These are phyloP conservation scores for Eupithecia inturbata DNA, from an alignment of 2,888 invertebrate genomes.

Conservation along the genomic window DNA sequence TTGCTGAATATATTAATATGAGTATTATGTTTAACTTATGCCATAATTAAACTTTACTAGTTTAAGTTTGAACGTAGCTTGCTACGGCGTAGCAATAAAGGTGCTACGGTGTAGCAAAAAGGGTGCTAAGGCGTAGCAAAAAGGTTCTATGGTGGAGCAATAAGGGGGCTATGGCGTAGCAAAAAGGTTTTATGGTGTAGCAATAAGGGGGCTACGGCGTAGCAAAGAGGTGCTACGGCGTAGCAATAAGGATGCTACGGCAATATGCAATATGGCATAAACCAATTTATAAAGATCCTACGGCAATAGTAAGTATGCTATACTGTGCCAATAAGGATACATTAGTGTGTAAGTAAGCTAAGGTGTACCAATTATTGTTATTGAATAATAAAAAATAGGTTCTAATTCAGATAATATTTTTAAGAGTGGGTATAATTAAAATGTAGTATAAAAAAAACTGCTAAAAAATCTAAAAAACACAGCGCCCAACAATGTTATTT, in stretches of 20 bases:
- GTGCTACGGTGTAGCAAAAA: not conserved
- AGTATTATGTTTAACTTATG: no score
- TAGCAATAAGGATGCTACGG: not conserved
- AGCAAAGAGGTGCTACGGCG: not conserved
- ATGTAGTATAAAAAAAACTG: not conserved
- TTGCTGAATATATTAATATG: not conserved
- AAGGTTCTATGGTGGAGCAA: not conserved
- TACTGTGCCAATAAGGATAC: not conserved
- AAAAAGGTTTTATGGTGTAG: no score
- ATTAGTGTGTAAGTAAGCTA: not conserved
- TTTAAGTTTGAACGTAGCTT: not conserved
- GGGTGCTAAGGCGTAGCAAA: not conserved
- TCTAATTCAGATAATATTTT: not conserved
- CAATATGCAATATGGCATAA: not conserved
- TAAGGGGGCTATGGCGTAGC: not conserved
- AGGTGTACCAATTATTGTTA: not conserved
- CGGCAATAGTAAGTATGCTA: not conserved
- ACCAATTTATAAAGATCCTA: no score
- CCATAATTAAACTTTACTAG: no score
- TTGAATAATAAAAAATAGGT: not conserved
- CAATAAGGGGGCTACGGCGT: not conserved
- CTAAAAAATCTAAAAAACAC: slow-evolving; percentile 53
- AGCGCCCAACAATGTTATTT: slow-evolving; percentile 33
- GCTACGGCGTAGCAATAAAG: not conserved
- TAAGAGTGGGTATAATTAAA: no score